A percentile compares a stretch with the other conserved stretches of the same genome.
These are phyloP conservation scores for Atta colombica DNA, from an alignment of 1,140 invertebrate species.

Conservation along the genomic window DNA sequence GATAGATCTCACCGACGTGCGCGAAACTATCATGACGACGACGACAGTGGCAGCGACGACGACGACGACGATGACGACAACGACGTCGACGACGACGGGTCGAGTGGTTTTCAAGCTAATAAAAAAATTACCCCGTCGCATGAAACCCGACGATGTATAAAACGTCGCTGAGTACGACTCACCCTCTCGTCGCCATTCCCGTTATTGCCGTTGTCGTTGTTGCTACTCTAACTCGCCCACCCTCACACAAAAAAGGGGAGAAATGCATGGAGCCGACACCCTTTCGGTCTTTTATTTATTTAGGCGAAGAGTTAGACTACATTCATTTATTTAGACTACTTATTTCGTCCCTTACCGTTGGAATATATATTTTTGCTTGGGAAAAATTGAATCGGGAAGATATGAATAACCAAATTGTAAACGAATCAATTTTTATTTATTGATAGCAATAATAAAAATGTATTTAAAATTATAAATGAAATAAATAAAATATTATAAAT, in stretches of 20 bases:
- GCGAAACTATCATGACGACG: conserved; percentile 58
- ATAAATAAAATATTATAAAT: not conserved
- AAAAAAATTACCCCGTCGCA: conserved; percentile 83
- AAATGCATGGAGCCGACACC: conserved; percentile 67
- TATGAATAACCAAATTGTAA: not conserved
- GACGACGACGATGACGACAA: conserved; percentile 36
- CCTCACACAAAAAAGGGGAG: conserved; percentile 62
- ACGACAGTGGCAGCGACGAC: too few species aligned
- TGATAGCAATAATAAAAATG: not conserved
- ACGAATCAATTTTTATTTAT: conserved; percentile 34
- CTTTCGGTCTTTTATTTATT: conserved; percentile 68
- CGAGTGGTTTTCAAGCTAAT: conserved; percentile 84
- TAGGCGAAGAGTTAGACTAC: conserved; percentile 35
- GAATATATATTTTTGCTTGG: conserved; percentile 5
- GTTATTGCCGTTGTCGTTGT: not conserved
- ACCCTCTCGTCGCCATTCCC: conserved; percentile 46
- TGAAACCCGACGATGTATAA: conserved; percentile 81
- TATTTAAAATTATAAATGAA: not conserved
- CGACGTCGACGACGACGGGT: conserved; percentile 75
- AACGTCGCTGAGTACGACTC: conserved; percentile 74
- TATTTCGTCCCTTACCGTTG: not conserved
- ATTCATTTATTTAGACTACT: conserved; percentile 40
- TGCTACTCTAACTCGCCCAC: conserved; percentile 40
- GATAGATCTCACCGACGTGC: conserved; percentile 69
- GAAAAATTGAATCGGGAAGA: not conserved